phyloP scores from a whole-genome alignment of 2,113 vertebrate species.

The Anser brachyrhynchus region DNA sequence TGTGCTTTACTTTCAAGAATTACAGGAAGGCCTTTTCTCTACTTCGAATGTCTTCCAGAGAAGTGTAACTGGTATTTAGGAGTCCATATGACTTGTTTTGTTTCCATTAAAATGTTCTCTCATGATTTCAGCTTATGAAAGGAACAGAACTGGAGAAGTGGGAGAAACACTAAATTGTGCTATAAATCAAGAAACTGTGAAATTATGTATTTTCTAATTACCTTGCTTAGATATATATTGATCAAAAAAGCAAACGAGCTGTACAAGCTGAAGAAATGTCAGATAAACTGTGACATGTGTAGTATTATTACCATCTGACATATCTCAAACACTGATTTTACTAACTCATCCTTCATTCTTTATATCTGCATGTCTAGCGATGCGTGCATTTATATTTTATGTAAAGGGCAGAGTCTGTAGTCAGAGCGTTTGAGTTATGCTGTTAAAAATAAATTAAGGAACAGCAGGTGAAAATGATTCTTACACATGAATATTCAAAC shows the following conservation, averaged over 20 bases:
- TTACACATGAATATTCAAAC: conserved; percentile 59
- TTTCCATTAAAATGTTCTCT: not conserved
- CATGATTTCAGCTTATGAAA: not conserved
- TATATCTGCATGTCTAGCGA: not conserved
- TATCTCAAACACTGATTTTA: conserved; percentile 1
- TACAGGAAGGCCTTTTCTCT: not conserved
- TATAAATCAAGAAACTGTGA: not conserved
- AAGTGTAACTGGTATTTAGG: not conserved
- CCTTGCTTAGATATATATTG: not conserved
- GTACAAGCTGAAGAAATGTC: not conserved
- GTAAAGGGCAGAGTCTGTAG: conserved; percentile 41
- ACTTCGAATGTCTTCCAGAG: not conserved
- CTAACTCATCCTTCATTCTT: conserved; percentile 27
- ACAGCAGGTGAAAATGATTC: conserved; percentile 52
- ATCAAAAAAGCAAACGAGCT: not conserved
- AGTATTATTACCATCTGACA: not conserved
- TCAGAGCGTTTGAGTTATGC: conserved; percentile 36
- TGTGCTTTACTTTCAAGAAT: not conserved
- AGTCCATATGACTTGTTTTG: not conserved
- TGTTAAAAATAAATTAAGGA: conserved; percentile 65
- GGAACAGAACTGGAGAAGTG: not conserved
- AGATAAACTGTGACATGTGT: not conserved
- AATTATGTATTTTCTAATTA: conserved; percentile 12
- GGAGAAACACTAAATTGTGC: not conserved
- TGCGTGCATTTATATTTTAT: conserved; percentile 40